Base-by-base conservation (phyloP, 1,140 invertebrate species). In the Antheraea pernyi region DNA sequence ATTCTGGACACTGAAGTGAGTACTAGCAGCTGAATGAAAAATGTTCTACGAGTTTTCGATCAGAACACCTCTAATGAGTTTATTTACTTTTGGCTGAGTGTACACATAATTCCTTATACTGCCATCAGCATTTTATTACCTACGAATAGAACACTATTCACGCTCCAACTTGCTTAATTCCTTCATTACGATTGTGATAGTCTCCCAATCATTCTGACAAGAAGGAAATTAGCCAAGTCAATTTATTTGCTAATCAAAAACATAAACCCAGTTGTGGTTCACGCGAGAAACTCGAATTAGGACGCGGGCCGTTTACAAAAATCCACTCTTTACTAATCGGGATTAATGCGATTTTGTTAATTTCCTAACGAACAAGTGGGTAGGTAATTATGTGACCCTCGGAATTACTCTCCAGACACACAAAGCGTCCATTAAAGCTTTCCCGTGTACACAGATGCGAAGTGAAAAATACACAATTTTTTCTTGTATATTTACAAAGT, bases 301-400 rank as follows among this genome's bases (percentile, higher is more conserved):
- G 65, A 30, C 18, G 65, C 19, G 46, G 30, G 46, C 10, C n/a
- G 37, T 36, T 61, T 36, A 18, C 42, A 66, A 68, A 68, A 68
- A 68, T 62, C 10, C 59, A 22, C 16, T 39, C 58, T 10, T 62
- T 19, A 16, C 19, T 68, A 68, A 62, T 68, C 42, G 62, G 19
- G 46, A 61, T 68, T 61, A 69, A 69, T 37, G 39, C 46, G 22
- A 58, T 64, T 69, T n/a, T 19, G 60, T 36, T 64, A 69, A 69
- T 69, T 69, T 18, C 19, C 39, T 37, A 36, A 61, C 48, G 59
- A 62, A 68, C 67, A 62, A 67, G 67, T 66, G 42, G 36, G 42
- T 65, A 58, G 30, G 30, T 68, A 59, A 68, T 68, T 68, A 68
- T 48, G 37, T 39, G 59, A 68, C 67, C 67, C 67, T 16, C 8